Evolutionary conservation across 2,888 invertebrate species (phyloP).

Genomic region (Coecobrya sp.): DNA sequence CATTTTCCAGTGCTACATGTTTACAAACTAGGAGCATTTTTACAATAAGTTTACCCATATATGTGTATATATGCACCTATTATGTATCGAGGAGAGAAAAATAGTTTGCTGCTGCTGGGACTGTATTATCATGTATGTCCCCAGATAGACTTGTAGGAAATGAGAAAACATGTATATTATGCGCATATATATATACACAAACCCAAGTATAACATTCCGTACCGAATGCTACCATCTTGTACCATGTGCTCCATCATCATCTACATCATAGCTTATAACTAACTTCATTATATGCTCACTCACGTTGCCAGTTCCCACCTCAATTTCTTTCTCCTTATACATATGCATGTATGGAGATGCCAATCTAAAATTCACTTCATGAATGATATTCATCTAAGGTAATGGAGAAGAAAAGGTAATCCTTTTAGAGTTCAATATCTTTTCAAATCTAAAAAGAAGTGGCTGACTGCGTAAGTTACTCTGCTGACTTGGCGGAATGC

Average conservation of each 20-base stretch:
- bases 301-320: background rate
- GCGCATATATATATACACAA: background rate
- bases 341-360: slow-evolving; percentile 18
- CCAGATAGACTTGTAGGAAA: background rate
- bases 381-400: slow-evolving; percentile 72
- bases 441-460: slow-evolving; percentile 48
- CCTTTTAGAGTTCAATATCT: slow-evolving; percentile 60
- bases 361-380: slow-evolving; percentile 74
- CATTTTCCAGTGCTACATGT: slow-evolving; percentile 32
- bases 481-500: background rate
- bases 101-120: background rate
- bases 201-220: background rate
- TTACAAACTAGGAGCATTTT: background rate
- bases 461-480: background rate
- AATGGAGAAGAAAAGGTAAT: slow-evolving; percentile 60
- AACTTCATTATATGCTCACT: background rate
- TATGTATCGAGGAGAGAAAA: background rate
- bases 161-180: background rate
- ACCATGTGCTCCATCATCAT: slow-evolving; percentile 43
- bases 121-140: slow-evolving; percentile 24
- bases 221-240: background rate
- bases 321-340: background rate
- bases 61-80: background rate
- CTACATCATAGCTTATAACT: background rate
- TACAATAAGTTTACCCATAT: background rate